A percentile compares a stretch with the other conserved stretches of the same genome.
Conservation (phyloP, 1,140 invertebrate genomes). For the Limonius californicus region DNA sequence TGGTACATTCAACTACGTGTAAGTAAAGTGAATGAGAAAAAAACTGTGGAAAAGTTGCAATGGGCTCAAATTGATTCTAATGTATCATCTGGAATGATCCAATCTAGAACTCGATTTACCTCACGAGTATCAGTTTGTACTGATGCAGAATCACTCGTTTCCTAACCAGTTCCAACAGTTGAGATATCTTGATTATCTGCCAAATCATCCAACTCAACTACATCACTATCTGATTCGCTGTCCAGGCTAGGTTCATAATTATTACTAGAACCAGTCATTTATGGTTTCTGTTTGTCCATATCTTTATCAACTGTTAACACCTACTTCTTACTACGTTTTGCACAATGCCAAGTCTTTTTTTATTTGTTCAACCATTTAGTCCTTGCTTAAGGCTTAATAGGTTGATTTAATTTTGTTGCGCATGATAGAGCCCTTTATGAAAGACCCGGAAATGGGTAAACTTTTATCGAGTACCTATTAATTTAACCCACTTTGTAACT, state of each 20-base stretch:
- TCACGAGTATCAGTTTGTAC: not conserved
- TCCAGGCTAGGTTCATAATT: not conserved
- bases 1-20: slow-evolving; percentile 2
- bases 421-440: no score
- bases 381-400: no score
- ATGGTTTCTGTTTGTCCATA: no score
- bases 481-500: no score
- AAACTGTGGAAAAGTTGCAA: not conserved
- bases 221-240: not conserved
- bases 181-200: not conserved
- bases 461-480: no score
- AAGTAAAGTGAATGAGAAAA: slow-evolving; percentile 7
- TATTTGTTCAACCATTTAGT: no score
- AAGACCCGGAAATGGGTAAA: no score
- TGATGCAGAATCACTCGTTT: not conserved
- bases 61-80: not conserved
- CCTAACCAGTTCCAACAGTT: not conserved
- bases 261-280: not conserved
- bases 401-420: no score
- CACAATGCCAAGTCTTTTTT: no score
- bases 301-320: no score
- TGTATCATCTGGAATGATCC: not conserved
- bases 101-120: not conserved
- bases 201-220: not conserved
- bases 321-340: no score